Evolutionary conservation across 1,140 invertebrate species (phyloP), one percentile per base, ranked within the genome.

Genomic region (Tetraneura akinire): DNA sequence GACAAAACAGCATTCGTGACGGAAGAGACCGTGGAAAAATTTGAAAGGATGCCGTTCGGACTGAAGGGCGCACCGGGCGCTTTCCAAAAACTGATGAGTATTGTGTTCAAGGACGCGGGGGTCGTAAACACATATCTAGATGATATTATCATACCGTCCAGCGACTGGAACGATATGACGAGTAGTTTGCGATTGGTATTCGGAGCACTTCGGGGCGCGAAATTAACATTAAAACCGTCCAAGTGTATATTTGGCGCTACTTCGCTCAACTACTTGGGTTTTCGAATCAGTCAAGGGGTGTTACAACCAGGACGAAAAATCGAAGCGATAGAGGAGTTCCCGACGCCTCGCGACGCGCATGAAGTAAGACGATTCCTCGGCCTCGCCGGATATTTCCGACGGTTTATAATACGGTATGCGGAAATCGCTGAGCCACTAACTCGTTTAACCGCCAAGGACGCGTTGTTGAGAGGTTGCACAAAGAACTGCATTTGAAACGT

Each of bases 1-100:
- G 26, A 60, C 1, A 60, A 87, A 73, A 83, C 83, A n/a, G 82
- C 82, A 0, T 84, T 83, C 49, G 74, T 78, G 3, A 82, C 82
- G 3, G 45, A 64, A 23, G 57, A 60, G 29, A 51, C 80, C 55
- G 83, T 80, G 26, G n/a, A n/a, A n/a, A 68, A 82, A 57, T 83
- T 78, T 73, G 51, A 42, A 18, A 23, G 76, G 60, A 82, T 83
- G 73, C 82, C 83, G 3, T 82, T 83, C 62, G 84, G 85, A 3
- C n/a, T 84, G 26, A 76, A 68, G 64, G 82, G 82, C 29, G 82
- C 81, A 18, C 78, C 78, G 11, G 18, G 9, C 3, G 62, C n/a
- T 8, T 80, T 80, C n/a, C 66, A 81, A 45, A n/a, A 53, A 16
- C 10, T 82, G 2, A 82, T 83, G 82, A 66, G 18, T 14, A 18